Evolutionary conservation across 1,140 invertebrate genomes (phyloP), one percentile per base, ranked within the genome.

Genomic region (Phortica variegata): DNA sequence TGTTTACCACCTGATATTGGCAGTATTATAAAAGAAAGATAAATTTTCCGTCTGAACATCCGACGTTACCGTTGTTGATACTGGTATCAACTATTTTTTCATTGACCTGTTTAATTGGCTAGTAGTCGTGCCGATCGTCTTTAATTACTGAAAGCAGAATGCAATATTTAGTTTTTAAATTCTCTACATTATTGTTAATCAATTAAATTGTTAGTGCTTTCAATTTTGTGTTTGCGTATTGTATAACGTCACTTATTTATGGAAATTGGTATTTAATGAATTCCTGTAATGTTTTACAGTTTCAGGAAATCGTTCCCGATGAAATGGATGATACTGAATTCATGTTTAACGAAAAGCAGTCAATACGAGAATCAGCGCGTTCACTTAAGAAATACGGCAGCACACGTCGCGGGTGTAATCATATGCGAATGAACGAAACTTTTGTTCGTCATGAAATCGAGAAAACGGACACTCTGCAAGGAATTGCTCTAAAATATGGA

Each of bases 401-500:
- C 63, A 93, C 89, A 31, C n/a, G n/a, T n/a, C n/a, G n/a, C 56
- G 86, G 87, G 53, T 73, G 62, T 56, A 70, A 73, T 48, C 90
- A 82, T 70, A 72, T 80, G 55, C 77, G 74, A 32, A 80, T 78
- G 52, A 80, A 81, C 61, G 86, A 89, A 63, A 84, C 83, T 58
- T 84, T 87, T 59, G 81, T 94, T 47, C 89, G 91, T 75, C 91
- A 95, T 75, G 80, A 79, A 32, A 84, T 96, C 48, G 77, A 82
- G 19, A 83, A 87, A 69, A 84, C 83, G 13, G 93, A 96, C 76
- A 95, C 93, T n/a, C 79, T 96, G 48, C 90, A 93, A 81, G 92
- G 93, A 60, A 87, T 96, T 56, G 90, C 93, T 17, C 80, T 95
- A 21, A 93, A 90, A 83, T 95, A 95, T 80, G 88, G 90, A 70